Evolutionary conservation across 1,140 invertebrate species (phyloP), one percentile per base, ranked within the genome.

Genomic region (Calliopsis andreniformis): DNA sequence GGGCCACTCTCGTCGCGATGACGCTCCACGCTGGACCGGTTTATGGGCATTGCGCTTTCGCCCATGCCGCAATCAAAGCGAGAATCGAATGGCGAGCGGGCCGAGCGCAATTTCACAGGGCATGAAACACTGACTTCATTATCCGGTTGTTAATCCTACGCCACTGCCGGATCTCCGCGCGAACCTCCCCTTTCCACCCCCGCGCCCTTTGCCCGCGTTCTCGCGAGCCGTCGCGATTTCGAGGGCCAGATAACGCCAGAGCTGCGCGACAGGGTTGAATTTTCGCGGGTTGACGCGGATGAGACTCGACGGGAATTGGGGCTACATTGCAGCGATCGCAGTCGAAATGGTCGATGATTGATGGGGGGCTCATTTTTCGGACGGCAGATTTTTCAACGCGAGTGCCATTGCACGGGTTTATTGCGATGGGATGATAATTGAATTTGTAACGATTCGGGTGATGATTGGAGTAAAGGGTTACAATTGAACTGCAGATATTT

Each of bases 111-210:
- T 92, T 91, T 92, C 91, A 92, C 91, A 92, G 90, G 88, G 90
- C 91, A 91, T 91, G 90, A 92, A 91, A 91, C 90, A 90, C 89
- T 91, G 90, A 90, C 90, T 92, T 92, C 90, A 92, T 92, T 92
- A 91, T 90, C 86, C 90, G 91, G 89, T 91, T 90, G 90, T 92
- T 92, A 92, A 92, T 91, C 86, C 88, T 83, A 75, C 78, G 82
- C 80, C 81, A 73, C 45, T 64, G 67, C 18, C 56, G 53, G 18
- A 56, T 69, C 69, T 67, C 43, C 61, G 51, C 61, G 64, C 43
- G 42, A 39, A 62, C 67, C 43, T 43, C 39, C 78, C 42, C 42
- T 32, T 45, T 42, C 67, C 43, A 51, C 47, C 75, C 42, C 23
- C 28, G 18, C 35, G n/a, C 28, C 23, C 39, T 28, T 23, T 5